Evolutionary conservation across 2,797 vertebrate species (phyloP).

Genomic region (Gymnocypris eckloni): DNA sequence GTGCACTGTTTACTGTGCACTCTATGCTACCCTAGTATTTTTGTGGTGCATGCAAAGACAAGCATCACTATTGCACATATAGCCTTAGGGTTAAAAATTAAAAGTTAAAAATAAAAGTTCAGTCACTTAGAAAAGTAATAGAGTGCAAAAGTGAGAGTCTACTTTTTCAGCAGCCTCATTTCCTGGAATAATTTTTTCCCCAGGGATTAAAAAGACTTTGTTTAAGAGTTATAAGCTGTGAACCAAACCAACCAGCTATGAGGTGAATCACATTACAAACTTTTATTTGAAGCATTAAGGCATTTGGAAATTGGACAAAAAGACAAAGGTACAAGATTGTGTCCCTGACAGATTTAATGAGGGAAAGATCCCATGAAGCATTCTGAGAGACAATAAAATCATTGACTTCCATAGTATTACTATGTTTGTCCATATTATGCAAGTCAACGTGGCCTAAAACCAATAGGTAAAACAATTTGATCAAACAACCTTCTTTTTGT

Average conservation of each 20-base stretch:
- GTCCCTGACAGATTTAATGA: neutral
- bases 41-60: neutral
- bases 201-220: neutral
- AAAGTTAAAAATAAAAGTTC: neutral
- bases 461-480: neutral
- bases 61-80: neutral
- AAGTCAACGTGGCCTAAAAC: neutral
- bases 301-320: neutral
- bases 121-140: neutral
- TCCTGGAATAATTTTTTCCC: neutral
- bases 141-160: neutral
- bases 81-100: neutral
- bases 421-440: neutral
- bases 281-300: neutral
- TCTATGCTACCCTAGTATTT: neutral
- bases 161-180: neutral
- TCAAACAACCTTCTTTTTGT: no score
- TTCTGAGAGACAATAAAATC: neutral
- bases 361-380: neutral
- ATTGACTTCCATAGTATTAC: neutral
- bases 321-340: neutral
- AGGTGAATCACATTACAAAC: neutral
- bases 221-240: neutral
- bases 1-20: neutral
- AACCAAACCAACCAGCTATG: slow-evolving; percentile 4